Evolutionary conservation across 2,113 vertebrate genomes (phyloP).

Genomic region (Oryzias melastigma): DNA sequence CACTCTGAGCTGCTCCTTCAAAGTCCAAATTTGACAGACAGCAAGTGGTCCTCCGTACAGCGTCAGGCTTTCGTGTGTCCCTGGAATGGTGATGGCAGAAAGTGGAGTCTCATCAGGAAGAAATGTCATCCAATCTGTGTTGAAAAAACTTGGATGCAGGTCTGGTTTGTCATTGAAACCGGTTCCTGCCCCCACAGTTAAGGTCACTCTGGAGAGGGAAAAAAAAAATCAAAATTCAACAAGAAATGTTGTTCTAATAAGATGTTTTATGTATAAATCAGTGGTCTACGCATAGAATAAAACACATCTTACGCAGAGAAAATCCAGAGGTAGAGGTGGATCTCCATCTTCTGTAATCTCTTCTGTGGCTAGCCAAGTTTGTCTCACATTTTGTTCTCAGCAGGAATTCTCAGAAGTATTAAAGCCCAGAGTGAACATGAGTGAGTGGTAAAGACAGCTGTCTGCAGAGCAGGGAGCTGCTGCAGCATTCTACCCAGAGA

Average conservation of each 20-base stretch:
- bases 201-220: conserved; percentile 16
- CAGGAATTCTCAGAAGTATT: not conserved
- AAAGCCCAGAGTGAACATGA: not conserved
- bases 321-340: conserved; percentile 35
- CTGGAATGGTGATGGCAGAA: conserved; percentile 66
- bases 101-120: conserved; percentile 37
- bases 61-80: conserved; percentile 62
- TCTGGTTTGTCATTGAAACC: conserved; percentile 36
- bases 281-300: too few relatives aligned
- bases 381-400: conserved; percentile 10
- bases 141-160: conserved; percentile 4
- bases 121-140: conserved; percentile 62
- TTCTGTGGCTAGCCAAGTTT: not conserved
- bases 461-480: not conserved
- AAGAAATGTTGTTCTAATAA: too few relatives aligned
- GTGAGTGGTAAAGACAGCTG: not conserved
- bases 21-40: conserved; percentile 54
- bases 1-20: conserved; percentile 58
- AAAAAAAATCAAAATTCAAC: not conserved
- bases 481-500: not conserved
- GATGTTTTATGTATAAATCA: too few relatives aligned
- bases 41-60: conserved; percentile 11
- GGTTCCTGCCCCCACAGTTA: conserved; percentile 2
- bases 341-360: conserved; percentile 34
- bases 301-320: conserved; percentile 52